phyloP scores from a whole-genome alignment of 2,888 invertebrate genomes.

The Serrognathus titanus region DNA sequence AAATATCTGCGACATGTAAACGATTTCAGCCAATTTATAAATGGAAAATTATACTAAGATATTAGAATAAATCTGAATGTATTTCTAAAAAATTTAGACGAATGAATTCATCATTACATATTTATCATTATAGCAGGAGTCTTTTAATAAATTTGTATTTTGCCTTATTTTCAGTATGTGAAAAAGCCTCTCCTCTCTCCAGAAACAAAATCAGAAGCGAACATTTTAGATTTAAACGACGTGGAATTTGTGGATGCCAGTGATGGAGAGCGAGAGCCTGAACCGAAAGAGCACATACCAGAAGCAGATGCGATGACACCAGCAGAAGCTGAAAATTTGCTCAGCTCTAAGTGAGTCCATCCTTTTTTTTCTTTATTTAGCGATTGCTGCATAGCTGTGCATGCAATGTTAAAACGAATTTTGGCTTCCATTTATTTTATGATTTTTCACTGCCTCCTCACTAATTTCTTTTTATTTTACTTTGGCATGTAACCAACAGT shows the following conservation, averaged over 20 bases:
- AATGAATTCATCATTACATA: background rate
- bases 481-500: constrained; percentile 59
- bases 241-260: constrained; percentile 58
- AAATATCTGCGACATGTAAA: no score
- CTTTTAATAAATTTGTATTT: background rate
- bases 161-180: constrained; percentile 29
- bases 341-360: constrained; percentile 72
- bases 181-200: constrained; percentile 30
- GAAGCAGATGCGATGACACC: constrained; percentile 70
- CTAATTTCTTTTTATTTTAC: constrained; percentile 50
- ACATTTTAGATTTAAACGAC: constrained; percentile 56
- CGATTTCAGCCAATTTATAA: no score
- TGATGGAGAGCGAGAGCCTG: constrained; percentile 48
- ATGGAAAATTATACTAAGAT: no score
- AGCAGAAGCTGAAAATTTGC: constrained; percentile 82
- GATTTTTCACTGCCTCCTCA: constrained; percentile 27
- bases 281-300: constrained; percentile 39
- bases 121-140: background rate
- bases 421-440: constrained; percentile 18
- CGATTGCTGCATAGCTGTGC: constrained; percentile 9
- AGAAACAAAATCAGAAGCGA: constrained; percentile 50
- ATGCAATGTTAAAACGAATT: constrained; percentile 13
- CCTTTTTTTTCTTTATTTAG: background rate
- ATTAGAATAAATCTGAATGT: background rate
- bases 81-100: background rate